Evolutionary conservation across 2,888 invertebrate species (phyloP).

Genomic region (Deroplatys truncata): DNA sequence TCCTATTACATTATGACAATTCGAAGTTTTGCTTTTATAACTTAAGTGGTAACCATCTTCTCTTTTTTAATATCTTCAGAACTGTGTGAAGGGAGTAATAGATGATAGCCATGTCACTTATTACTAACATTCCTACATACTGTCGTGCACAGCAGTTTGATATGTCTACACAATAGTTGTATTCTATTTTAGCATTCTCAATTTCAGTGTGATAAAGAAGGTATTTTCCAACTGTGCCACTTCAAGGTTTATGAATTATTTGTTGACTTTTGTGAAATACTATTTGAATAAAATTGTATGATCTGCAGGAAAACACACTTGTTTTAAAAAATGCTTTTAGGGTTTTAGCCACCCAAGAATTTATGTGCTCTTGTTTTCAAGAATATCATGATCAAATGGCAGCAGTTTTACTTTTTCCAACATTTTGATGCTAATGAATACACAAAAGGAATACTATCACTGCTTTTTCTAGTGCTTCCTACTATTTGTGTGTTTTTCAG

Average conservation of each 20-base stretch:
- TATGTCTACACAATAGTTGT: not conserved
- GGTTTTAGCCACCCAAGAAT: not conserved
- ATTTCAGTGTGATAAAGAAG: not conserved
- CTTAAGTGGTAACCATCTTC: no score
- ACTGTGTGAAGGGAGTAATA: no score
- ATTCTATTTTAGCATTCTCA: not conserved
- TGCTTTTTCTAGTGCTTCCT: not conserved
- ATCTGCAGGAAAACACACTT: not conserved
- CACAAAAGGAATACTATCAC: not conserved
- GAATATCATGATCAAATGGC: not conserved
- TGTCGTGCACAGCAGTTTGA: not conserved
- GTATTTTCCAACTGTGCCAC: not conserved
- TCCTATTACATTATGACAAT: no score
- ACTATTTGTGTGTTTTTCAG: not conserved
- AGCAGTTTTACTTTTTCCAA: no score
- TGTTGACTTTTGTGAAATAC: not conserved
- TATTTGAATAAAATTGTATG: not conserved
- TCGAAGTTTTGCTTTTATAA: no score
- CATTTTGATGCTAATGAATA: not conserved
- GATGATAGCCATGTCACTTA: not conserved
- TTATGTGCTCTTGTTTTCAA: not conserved
- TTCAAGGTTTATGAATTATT: not conserved
- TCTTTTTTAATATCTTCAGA: no score
- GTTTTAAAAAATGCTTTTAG: not conserved
- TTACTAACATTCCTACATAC: not conserved